Base-by-base conservation (phyloP, 2,888 invertebrate genomes). In the Polymixis lichenea region DNA sequence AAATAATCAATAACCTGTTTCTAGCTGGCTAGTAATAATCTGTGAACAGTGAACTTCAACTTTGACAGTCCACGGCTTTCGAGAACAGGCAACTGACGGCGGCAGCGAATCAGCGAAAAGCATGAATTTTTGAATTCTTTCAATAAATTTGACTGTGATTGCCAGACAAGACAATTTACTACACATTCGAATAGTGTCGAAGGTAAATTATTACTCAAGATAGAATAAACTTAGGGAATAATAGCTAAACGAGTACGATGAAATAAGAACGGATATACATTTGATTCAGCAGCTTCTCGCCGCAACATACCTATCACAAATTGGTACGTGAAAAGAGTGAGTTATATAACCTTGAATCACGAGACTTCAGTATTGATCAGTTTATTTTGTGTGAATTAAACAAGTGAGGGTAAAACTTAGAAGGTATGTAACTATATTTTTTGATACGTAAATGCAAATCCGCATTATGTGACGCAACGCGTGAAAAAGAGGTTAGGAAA, bases 321-420 rank as follows among this genome's bases (percentile, higher is more conserved):
- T 93, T 90, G 87, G 87, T 90, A 90, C 90, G 92, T 92, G 91
- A 94, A 94, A 92, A 92, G 91, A 94, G 93, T 92, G 93, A 93
- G 95, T 96, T 96, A 96, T 94, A 96, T 96, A 96, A 96, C 96
- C 96, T 96, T 96, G 96, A 96, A 96, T 96, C 96, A 96, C 96
- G 95, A 93, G 96, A 95, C 94, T 93, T 92, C 88, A 90, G 92
- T 95, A 95, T 95, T 95, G 95, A 96, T 96, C 92, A 93, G 87
- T 89, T 78, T 87, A 86, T 88, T 90, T 89, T 89, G 75, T 87
- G 86, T 86, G 80, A 85, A 88, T 77, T 89, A 87, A 87, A 88
- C 84, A 90, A 80, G 86, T 83, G 86, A 84, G 89, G 87, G 85
- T 81, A 85, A 80, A 80, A 79, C 61, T 78, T 78, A 86, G 76